Evolutionary conservation across 1,140 invertebrate genomes (phyloP), one percentile per base, ranked within the genome.

Genomic region (Apolygus lucorum): DNA sequence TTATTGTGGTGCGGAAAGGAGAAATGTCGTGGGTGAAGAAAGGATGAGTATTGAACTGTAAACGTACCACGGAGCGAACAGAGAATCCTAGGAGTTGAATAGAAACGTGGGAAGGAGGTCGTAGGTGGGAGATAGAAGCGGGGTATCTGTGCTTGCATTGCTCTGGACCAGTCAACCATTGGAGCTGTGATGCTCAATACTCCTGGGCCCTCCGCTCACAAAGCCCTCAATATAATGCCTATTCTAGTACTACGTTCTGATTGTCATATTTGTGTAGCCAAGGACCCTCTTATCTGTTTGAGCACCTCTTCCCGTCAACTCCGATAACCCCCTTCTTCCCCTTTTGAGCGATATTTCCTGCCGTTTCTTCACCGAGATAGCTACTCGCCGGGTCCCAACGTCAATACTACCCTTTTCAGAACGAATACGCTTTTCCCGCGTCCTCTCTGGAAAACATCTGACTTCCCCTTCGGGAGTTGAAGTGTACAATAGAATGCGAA

Each of bases 261-360:
- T 59, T 59, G 54, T 59, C 54, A 59, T 59, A 59, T 59, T 59
- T 59, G 54, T 59, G 54, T 59, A 17, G 54, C 54, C 8, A 22
- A 24, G 22, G 22, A 59, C 54, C 54, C 22, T 24, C 54, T 59
- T 59, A 59, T 59, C 54, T 59, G 54, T 21, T 49, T 8, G 22
- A 59, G 54, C 22, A 24, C 22, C 54, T 59, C n/a, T n/a, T n/a
- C 34, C 34, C 34, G 34, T 42, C n/a, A n/a, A n/a, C n/a, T n/a
- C n/a, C n/a, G n/a, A n/a, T n/a, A n/a, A n/a, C n/a, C n/a, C n/a
- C n/a, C n/a, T n/a, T n/a, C n/a, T n/a, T n/a, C n/a, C n/a, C n/a
- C n/a, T 42, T 17, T 17, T 17, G 34, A 42, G 34, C 34, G 4
- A 42, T 42, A 42, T 42, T 42, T 42, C 34, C 34, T 42, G 34